Base-by-base conservation (phyloP, 2,888 invertebrate genomes). In the Folsomia manolachei region DNA sequence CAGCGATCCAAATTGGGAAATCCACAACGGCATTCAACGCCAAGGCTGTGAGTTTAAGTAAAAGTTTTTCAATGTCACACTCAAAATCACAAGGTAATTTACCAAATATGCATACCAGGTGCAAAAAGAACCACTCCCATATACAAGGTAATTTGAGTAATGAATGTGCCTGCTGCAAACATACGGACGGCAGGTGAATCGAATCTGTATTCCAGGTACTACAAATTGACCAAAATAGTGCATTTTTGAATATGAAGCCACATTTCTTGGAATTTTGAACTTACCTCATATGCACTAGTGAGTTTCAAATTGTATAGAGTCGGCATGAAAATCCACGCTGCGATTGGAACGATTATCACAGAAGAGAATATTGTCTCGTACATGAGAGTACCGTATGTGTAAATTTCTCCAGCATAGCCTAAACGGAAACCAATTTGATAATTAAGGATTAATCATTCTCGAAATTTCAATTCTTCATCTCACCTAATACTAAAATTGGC, bases 61-160 rank as follows among this genome's bases (percentile, higher is more conserved):
- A n/a, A n/a, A n/a, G n/a, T n/a, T n/a, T n/a, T n/a, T n/a, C n/a
- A n/a, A n/a, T n/a, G n/a, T n/a, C n/a, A n/a, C n/a, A n/a, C n/a
- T n/a, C n/a, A n/a, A n/a, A n/a, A n/a, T n/a, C n/a, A n/a, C n/a
- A n/a, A n/a, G n/a, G n/a, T 39, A 9, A n/a, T 63, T 63, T n/a
- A 21, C 26, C 2, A 14, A 18, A 21, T n/a, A n/a, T n/a, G 39
- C 2, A 72, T 39, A 39, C 39, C 39, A 4, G 56, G 79, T 18
- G 82, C 82, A 71, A 81, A 82, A 1, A 82, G 71, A 9, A 81
- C 82, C 14, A 82, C 81, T 1, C 82, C 83, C 81, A 82, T 78
- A 71, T 82, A 82, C 21, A 81, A 75, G 7, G 78, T 75, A 4
- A 78, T 79, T 23, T 81, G 76, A 2, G 78, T 69, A 1, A 79